phyloP scores from a whole-genome alignment of 2,113 vertebrate species.

The Trachemys scripta region DNA sequence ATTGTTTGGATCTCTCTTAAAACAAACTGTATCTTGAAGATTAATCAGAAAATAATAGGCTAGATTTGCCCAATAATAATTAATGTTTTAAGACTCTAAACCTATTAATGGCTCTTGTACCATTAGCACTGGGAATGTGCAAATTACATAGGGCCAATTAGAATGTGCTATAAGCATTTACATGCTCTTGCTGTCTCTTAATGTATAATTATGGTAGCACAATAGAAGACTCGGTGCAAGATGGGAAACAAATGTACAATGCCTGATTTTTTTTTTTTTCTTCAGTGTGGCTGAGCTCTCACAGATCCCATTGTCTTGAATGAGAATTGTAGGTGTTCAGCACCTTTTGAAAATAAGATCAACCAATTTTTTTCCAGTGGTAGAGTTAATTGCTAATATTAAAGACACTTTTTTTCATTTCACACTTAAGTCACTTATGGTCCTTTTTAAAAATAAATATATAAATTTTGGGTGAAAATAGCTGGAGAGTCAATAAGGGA shows the following conservation, averaged over 20 bases:
- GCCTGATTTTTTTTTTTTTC: background rate
- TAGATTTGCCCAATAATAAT: background rate
- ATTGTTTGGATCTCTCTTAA: background rate
- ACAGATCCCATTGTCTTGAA: constrained; percentile 5
- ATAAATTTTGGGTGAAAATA: constrained; percentile 53
- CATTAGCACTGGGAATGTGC: background rate
- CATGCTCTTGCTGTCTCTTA: background rate
- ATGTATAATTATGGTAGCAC: background rate
- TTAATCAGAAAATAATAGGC: background rate
- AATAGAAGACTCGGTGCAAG: background rate
- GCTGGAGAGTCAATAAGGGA: constrained; percentile 51
- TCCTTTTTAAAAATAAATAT: constrained; percentile 6
- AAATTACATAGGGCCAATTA: background rate
- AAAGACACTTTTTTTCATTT: constrained; percentile 1
- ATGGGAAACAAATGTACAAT: background rate
- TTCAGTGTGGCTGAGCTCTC: background rate
- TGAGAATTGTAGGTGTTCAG: background rate
- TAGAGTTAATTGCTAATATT: constrained; percentile 8
- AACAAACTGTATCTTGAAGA: background rate
- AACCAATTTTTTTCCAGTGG: background rate
- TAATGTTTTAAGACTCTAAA: background rate
- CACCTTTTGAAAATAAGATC: background rate
- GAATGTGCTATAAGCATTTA: background rate
- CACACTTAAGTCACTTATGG: background rate
- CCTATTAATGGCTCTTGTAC: background rate